Base-by-base conservation (phyloP, 30 jellyfish, hydroid and myxozoan genomes). In the Cassiopea andromeda region DNA sequence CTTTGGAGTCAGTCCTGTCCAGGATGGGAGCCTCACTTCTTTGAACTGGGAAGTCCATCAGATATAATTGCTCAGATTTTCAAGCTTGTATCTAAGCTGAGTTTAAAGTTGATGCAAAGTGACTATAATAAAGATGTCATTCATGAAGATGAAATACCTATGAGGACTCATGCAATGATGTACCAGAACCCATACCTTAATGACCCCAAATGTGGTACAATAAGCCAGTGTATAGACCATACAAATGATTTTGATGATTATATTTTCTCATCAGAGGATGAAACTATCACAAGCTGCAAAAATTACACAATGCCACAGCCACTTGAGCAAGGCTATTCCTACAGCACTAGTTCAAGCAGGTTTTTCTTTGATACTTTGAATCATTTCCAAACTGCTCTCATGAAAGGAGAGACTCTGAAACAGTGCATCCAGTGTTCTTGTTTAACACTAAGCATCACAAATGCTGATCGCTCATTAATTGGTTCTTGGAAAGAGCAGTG, bases 391-490 rank as follows among this genome's bases (percentile, higher is more conserved):
- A 85, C 91, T 19, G 17, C 98, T 7, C 71, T 92, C 64, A 80
- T 92, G 88, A 79, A 73, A 27, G 93, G 93, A 0, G 98, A 92
- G 50, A 75, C 81, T 43, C 88, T 92, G 75, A 92, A 92, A 82
- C 98, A 92, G 60, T 92, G 98, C 80, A 71, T 92, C 60, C 87
- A 70, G 80, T 92, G 98, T 73, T 81, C 91, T 6, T 79, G 93
- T 81, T 72, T 92, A 82, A 79, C 98, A 46, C 59, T 92, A 44
- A 69, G 75, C 66, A 67, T 46, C 9, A 82, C 64, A 1, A 60
- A 81, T 69, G 57, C 90, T 45, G 78, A 85, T 60, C 89, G 98
- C 1, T 48, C 58, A 19, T 64, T 81, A 47, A 69, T 61, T 72
- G n/a, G 47, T 19, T 44, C 89, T 45, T 92, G 95, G 98, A 87